Base-by-base conservation (phyloP, 2,797 vertebrate species). In the Muscicapa comitata region DNA sequence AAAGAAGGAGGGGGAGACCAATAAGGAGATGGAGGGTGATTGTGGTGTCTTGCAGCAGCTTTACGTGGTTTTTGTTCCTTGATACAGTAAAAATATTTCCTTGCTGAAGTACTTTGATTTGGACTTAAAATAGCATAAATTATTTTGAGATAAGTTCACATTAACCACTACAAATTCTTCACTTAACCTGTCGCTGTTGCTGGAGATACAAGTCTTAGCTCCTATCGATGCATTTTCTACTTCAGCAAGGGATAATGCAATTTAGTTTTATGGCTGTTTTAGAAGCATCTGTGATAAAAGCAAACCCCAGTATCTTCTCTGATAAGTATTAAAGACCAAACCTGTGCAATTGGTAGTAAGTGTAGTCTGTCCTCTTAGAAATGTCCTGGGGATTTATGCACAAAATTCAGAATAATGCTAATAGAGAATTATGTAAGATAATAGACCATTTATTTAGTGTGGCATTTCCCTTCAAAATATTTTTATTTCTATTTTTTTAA, bases 261-360 rank as follows among this genome's bases (percentile, higher is more conserved):
- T 94, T 96, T 88, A 47, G 48, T 95, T 96, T 96, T 83, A 84
- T 86, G 74, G 45, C 23, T 62, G 16, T 71, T 94, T 93, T 85
- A 93, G 62, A 94, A 55, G 88, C 87, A 19, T 54, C 43, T 58
- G 13, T 65, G 58, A 81, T 38, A n/a, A 88, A 90, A 96, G 17
- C 13, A 80, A 87, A 51, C 8, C 35, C 8, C 35, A 40, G 6
- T 29, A 18, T 35, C 45, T 80, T 63, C 58, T 94, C 29, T 90
- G 77, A 53, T 78, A 88, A 68, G 62, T 72, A 86, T 79, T 78
- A 68, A 58, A 87, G 81, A 65, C 58, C 78, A 75, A 90, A 88
- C 61, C 17, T 11, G 7, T 48, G 29, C 54, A 72, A 91, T 80
- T 71, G 51, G 21, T 73, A 75, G 13, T 90, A 73, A 70, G 35